Conservation (phyloP, 2,113 vertebrate species). For the Microtus montanus region DNA sequence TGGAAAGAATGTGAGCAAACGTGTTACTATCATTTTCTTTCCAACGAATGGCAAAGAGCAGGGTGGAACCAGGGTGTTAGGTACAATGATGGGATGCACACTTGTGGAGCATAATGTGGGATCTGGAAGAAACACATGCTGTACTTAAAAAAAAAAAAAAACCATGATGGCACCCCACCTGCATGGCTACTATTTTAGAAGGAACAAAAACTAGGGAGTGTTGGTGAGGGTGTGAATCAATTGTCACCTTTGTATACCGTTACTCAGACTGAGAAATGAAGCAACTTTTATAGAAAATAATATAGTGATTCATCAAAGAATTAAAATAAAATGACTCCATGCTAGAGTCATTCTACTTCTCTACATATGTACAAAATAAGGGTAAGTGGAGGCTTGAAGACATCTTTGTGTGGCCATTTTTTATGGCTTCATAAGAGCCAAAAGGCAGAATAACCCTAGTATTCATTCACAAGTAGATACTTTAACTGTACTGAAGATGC, state of each 20-base stretch:
- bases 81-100: background rate
- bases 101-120: background rate
- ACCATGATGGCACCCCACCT: background rate
- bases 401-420: background rate
- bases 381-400: background rate
- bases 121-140: background rate
- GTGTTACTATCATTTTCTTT: background rate
- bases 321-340: background rate
- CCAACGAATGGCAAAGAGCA: background rate
- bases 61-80: background rate
- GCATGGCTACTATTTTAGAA: background rate
- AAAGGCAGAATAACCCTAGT: background rate
- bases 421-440: background rate
- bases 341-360: background rate
- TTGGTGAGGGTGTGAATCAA: background rate
- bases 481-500: background rate
- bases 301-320: background rate
- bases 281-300: background rate
- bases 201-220: background rate
- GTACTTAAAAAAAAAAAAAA: background rate
- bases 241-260: background rate
- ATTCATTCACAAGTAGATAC: background rate
- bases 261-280: background rate
- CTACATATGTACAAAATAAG: background rate
- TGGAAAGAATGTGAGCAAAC: background rate